Base-by-base conservation (phyloP, 2,113 vertebrate species). In the Trogon melanurus region DNA sequence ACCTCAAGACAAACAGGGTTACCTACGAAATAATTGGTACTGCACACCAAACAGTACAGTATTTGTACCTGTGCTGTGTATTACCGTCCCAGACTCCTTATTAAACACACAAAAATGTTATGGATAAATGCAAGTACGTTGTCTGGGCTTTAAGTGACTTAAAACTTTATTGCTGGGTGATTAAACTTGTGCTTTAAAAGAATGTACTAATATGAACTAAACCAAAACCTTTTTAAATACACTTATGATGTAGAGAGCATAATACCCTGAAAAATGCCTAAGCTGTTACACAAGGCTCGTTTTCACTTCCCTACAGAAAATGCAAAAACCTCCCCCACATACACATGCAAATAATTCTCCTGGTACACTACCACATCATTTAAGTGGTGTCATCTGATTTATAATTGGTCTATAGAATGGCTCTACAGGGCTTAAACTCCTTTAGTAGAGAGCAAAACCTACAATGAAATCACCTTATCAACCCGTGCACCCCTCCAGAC, bases 241-340 rank as follows among this genome's bases (percentile, higher is more conserved):
- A 44, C 50, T 93, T 76, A 26, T 5, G 16, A 8, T 54, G 34
- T 22, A 58, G 30, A 65, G 30, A 65, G 13, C 34, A 29, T 76
- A 95, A 94, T 47, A 64, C 53, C 50, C 79, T 30, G 23, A 91
- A 83, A 94, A 88, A 95, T 92, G 82, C 57, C 76, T 88, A 91
- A 90, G 88, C 79, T 88, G 5, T 60, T 78, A 67, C 64, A 82
- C 56, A 88, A 78, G 0, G 7, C 32, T 70, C 29, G 16, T 58
- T 91, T 79, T 80, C 48, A 83, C n/a, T 29, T 66, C 41, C 9
- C 18, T 32, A 47, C 25, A 76, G 13, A 27, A 61, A 85, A 26
- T 16, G 16, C 44, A 66, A 84, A 71, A 88, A 25, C 32, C 16
- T 3, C 38, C 57, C 10, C 15, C 38, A 60, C 11, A 19, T 10